These are phyloP conservation scores for Clangula hyemalis DNA, from an alignment of 2,797 vertebrate species.

Conservation along the genomic window DNA sequence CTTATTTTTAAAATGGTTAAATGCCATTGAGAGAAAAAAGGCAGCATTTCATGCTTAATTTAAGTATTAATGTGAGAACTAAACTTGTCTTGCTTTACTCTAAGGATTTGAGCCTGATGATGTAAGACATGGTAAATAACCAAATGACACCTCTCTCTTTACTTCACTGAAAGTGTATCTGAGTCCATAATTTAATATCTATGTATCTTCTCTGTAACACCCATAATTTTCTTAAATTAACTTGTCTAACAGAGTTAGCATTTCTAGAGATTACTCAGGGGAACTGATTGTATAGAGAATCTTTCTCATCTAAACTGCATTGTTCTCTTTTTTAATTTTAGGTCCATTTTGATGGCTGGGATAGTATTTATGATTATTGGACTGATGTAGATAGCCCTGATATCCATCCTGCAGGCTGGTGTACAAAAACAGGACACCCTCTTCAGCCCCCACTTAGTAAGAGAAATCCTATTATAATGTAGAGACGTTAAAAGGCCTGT, in stretches of 20 bases:
- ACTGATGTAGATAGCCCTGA: constrained; percentile 86
- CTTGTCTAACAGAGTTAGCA: not conserved
- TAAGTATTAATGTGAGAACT: not conserved
- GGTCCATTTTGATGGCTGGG: constrained; percentile 91
- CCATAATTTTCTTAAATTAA: not conserved
- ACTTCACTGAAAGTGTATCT: not conserved
- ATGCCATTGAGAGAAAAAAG: not conserved
- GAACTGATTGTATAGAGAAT: not conserved
- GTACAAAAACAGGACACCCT: constrained; percentile 85
- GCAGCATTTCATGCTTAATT: not conserved
- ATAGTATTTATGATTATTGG: constrained; percentile 86
- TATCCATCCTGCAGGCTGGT: constrained; percentile 88
- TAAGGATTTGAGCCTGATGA: not conserved
- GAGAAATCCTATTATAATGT: constrained; percentile 36
- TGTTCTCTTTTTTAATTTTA: constrained; percentile 45
- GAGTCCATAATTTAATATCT: not conserved
- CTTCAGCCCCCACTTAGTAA: constrained; percentile 88
- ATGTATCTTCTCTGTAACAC: not conserved
- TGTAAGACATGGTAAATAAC: not conserved
- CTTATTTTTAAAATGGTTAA: not conserved
- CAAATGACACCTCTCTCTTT: not conserved
- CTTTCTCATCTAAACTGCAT: not conserved
- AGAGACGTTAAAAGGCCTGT: not conserved
- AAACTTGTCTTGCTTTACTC: not conserved
- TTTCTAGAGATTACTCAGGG: not conserved